These are phyloP conservation scores for Phycodurus eques DNA, from an alignment of 2,113 vertebrate genomes.

Conservation along the genomic window DNA sequence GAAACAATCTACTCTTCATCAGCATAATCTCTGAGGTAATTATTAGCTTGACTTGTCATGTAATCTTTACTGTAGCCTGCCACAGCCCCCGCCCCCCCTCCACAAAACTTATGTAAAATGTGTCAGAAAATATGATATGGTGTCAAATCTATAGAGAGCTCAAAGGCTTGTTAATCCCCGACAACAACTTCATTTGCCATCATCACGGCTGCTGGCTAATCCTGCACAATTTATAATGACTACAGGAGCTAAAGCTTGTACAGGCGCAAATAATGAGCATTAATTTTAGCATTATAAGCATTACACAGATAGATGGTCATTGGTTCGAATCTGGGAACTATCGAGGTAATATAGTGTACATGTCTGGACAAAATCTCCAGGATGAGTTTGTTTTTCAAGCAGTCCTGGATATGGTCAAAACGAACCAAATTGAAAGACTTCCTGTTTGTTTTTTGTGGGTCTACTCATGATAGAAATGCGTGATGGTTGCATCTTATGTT, in stretches of 20 bases:
- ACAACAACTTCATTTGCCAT: conserved; percentile 74
- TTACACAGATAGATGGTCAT: neutral
- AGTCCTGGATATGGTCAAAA: too few species aligned
- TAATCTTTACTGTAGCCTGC: conserved; percentile 48
- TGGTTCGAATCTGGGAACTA: neutral
- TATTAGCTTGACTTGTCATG: conserved; percentile 71
- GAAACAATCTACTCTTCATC: conserved; percentile 67
- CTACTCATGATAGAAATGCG: too few species aligned
- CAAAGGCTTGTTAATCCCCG: conserved; percentile 68
- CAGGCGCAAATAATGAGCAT: neutral
- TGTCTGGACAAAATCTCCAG: too few species aligned
- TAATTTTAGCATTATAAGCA: neutral
- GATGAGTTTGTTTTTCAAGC: neutral
- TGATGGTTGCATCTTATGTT: too few species aligned
- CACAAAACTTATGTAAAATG: conserved; percentile 52
- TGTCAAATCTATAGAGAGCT: conserved; percentile 67
- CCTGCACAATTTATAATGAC: conserved; percentile 25
- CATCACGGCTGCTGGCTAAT: conserved; percentile 49
- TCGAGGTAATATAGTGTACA: neutral
- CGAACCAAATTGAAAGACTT: neutral
- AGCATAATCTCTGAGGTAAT: conserved; percentile 77
- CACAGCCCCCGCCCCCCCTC: neutral
- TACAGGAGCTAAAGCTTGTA: conserved; percentile 1
- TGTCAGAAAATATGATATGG: conserved; percentile 68
- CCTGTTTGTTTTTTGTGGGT: neutral